A percentile compares a stretch with the other conserved stretches of the same genome.
These are phyloP conservation scores for Diachrysia chrysitis DNA, from an alignment of 2,888 invertebrate genomes.

Conservation along the genomic window DNA sequence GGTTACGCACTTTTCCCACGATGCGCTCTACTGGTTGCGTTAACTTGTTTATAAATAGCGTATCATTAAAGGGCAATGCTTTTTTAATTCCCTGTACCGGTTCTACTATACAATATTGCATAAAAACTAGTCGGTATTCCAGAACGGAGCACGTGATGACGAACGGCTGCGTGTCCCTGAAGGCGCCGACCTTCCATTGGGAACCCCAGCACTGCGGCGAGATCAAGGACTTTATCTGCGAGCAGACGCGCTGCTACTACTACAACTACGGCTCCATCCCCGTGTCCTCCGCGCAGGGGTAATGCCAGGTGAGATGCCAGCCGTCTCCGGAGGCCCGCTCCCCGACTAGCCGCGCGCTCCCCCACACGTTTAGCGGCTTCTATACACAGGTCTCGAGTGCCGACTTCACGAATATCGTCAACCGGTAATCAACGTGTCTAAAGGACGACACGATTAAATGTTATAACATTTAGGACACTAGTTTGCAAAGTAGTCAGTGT, in stretches of 20 bases:
- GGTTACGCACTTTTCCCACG: slow-evolving; percentile 65
- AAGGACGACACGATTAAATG: slow-evolving; percentile 69
- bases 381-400: slow-evolving; percentile 39
- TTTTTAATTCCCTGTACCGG: slow-evolving; percentile 61
- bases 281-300: slow-evolving; percentile 97
- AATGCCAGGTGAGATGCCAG: slow-evolving; percentile 94
- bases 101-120: slow-evolving; percentile 68
- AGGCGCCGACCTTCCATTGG: slow-evolving; percentile 94
- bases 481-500: slow-evolving; percentile 71
- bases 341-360: slow-evolving; percentile 85
- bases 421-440: slow-evolving; percentile 63
- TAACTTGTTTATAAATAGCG: slow-evolving; percentile 62
- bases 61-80: slow-evolving; percentile 60
- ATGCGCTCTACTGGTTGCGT: slow-evolving; percentile 59
- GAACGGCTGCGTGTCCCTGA: slow-evolving; percentile 93
- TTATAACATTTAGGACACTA: slow-evolving; percentile 58
- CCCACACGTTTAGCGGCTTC: slow-evolving; percentile 50
- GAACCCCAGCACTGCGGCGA: slow-evolving; percentile 94
- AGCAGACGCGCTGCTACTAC: slow-evolving; percentile 96
- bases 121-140: slow-evolving; percentile 86
- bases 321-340: slow-evolving; percentile 88
- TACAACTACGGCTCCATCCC: slow-evolving; percentile 97
- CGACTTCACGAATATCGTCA: slow-evolving; percentile 33
- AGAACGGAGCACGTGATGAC: slow-evolving; percentile 89
- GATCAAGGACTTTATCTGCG: slow-evolving; percentile 96